Base-by-base conservation (phyloP, 2,797 vertebrate species). In the Hipposideros larvatus region DNA sequence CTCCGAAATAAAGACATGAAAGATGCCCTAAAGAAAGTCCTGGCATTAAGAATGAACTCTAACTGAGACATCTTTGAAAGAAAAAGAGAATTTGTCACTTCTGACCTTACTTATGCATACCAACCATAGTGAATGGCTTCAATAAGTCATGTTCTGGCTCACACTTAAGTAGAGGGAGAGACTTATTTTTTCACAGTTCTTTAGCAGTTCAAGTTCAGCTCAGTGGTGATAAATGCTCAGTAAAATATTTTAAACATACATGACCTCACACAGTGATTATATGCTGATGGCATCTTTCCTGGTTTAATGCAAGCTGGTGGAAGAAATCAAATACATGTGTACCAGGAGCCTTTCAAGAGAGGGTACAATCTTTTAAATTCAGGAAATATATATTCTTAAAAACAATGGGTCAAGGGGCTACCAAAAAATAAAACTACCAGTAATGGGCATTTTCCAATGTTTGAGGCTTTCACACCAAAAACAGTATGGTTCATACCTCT, bases 1-100 rank as follows among this genome's bases (percentile, higher is more conserved):
- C 96, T 98, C 34, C 59, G 87, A 78, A 98, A 97, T 88, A 98
- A 96, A 86, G 94, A 97, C 34, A 96, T 97, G 95, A 97, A 97
- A 87, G 61, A 94, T 55, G 96, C 96, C 57, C 57, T 98, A 53
- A 97, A 95, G 55, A 97, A 95, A 96, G 65, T 95, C 13, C 61
- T 97, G 53, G 61, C 24, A 28, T 55, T 96, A 55, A 68, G 24
- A 86, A 55, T 75, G 83, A 91, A n/a, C 11, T 73, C 53, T 92
- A 94, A 41, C 43, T 97, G 90, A 97, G 46, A 89, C 9, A 61
- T 19, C 26, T 78, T 80, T 74, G 14, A 84, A 90, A 84, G 3
- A 78, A 11, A 79, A 78, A 14, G 2, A 61, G 37, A 85, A 55
- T 46, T 19, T 13, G 24, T 57, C 8, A 21, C 66, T 90, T 94